Evolutionary conservation across 2,797 vertebrate genomes (phyloP), one percentile per base, ranked within the genome.

Genomic region (Limosa lapponica): DNA sequence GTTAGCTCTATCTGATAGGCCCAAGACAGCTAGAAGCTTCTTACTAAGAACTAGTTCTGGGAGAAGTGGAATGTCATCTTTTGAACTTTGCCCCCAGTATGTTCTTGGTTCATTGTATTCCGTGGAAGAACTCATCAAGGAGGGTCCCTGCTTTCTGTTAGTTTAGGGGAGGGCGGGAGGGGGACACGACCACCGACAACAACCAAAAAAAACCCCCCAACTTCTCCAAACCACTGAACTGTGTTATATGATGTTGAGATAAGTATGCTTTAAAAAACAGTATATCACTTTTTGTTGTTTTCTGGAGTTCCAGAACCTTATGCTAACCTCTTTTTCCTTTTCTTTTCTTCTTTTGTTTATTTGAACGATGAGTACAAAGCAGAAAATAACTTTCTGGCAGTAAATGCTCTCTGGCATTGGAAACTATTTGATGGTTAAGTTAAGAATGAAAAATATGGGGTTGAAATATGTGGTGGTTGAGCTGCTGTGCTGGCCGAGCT

Each of bases 381-480:
- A 97, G 83, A 90, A 92, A 96, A 90, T 74, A 87, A 58, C 64
- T 87, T 89, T 77, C 52, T 94, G 90, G 77, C 66, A 93, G 19
- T 78, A 91, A 83, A 86, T 41, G 25, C 28, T 89, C 22, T 81
- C 79, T 88, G 71, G 80, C 57, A 36, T 73, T 73, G 81, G 73
- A 80, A 96, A 90, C 11, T 81, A 94, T 87, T 77, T 74, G 83
- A 92, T 92, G 89, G 87, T 96, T 89, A 95, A 87, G 65, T 92
- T 82, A 94, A 88, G 91, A 94, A 96, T 93, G 92, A 88, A 95
- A 96, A 96, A 88, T 83, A 80, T 0, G 37, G 84, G 58, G 20
- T 48, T 91, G 90, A 72, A 88, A n/a, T 88, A 80, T 43, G 59
- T 66, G 62, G 79, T 86, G 82, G 69, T 79, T 87, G 71, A 91